Percentiles rank a stretch among this genome's conserved stretches.
These are phyloP conservation scores for Stigmatopora nigra DNA, from an alignment of 2,113 vertebrate genomes.

Conservation along the genomic window DNA sequence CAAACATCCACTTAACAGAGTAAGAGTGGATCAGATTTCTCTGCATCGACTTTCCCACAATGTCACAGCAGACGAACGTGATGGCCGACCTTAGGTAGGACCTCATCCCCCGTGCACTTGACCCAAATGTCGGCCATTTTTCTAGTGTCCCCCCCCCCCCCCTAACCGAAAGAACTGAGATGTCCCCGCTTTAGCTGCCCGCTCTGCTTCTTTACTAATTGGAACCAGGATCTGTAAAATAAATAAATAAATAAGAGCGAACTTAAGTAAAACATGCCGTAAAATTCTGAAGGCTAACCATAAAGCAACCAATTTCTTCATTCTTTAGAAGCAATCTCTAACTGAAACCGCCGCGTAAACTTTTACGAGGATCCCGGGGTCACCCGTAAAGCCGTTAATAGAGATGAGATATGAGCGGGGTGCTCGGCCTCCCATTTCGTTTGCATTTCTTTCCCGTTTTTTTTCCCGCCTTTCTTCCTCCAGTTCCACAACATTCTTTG, in stretches of 20 bases:
- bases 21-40: constrained; percentile 25
- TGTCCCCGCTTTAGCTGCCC: constrained; percentile 55
- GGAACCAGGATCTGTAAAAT: constrained; percentile 75
- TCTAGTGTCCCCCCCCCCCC: constrained; percentile 46
- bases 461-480: constrained; percentile 25
- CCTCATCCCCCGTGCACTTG: constrained; percentile 45
- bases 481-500: constrained; percentile 64
- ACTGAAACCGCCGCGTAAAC: constrained; percentile 75
- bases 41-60: constrained; percentile 1
- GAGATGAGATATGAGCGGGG: constrained; percentile 77
- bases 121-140: constrained; percentile 66
- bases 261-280: constrained; percentile 82
- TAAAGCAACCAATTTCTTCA: constrained; percentile 79
- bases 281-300: constrained; percentile 78
- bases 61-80: constrained; percentile 17
- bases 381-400: constrained; percentile 79
- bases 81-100: not conserved
- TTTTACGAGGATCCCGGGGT: constrained; percentile 78
- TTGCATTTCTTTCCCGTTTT: constrained; percentile 48
- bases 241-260: constrained; percentile 57
- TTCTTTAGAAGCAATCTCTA: constrained; percentile 73
- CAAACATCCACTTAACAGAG: constrained; percentile 23
- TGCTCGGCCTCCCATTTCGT: constrained; percentile 74
- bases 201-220: constrained; percentile 71
- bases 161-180: constrained; percentile 57